These are phyloP conservation scores for Listronotus oregonensis DNA, from an alignment of 1,140 invertebrate species.

Conservation along the genomic window DNA sequence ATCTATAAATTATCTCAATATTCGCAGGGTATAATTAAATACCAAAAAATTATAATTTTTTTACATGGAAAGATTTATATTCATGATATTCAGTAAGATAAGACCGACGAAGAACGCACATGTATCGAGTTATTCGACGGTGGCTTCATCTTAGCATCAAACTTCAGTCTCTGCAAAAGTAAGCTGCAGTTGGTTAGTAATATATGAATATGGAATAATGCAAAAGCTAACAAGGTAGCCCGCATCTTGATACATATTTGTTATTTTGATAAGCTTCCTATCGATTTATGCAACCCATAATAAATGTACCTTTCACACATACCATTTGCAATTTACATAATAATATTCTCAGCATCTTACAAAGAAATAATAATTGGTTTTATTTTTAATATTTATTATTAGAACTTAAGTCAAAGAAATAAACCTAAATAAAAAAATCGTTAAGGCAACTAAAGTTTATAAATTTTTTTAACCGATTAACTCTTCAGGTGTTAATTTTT, in stretches of 20 bases:
- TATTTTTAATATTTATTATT: no score
- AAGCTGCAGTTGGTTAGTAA: slow-evolving; percentile 14
- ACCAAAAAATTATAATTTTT: slow-evolving; percentile 22
- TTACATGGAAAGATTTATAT: slow-evolving; percentile 26
- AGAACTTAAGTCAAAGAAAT: no score
- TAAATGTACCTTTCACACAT: slow-evolving; percentile 12
- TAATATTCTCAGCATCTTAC: no score
- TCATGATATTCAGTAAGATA: slow-evolving; percentile 29
- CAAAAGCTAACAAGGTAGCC: slow-evolving; percentile 15
- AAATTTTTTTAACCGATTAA: no score
- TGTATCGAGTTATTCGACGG: slow-evolving; percentile 21
- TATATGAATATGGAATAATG: slow-evolving; percentile 29
- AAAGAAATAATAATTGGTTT: no score
- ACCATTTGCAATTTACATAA: background rate
- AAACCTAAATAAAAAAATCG: no score
- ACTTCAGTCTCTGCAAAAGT: slow-evolving; percentile 14
- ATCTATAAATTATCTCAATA: slow-evolving; percentile 31
- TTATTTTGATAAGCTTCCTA: slow-evolving; percentile 13
- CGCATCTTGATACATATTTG: slow-evolving; percentile 20
- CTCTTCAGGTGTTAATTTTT: no score
- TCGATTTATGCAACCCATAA: slow-evolving; percentile 5
- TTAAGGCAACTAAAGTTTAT: no score
- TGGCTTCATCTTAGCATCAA: slow-evolving; percentile 22
- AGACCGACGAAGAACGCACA: slow-evolving; percentile 14
- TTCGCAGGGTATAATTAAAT: slow-evolving; percentile 27